Conservation (phyloP, 2,888 invertebrate species). For the Drosophila lutescens region DNA sequence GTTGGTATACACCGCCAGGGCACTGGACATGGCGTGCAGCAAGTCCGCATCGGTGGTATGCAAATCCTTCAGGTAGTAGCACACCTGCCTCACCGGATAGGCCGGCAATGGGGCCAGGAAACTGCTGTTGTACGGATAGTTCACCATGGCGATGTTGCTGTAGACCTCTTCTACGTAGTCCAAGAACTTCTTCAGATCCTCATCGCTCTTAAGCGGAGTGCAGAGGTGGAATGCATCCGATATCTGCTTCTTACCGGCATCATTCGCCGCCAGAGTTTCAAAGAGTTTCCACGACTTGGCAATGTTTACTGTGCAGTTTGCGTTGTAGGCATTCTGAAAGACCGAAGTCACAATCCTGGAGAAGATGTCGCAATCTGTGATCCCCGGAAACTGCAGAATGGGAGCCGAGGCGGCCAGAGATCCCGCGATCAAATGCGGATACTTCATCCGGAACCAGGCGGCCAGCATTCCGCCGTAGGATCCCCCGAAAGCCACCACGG, state of each 20-base stretch:
- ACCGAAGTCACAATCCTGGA: slow-evolving; percentile 91
- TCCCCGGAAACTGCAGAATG: slow-evolving; percentile 92
- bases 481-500: slow-evolving; percentile 93
- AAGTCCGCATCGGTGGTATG: slow-evolving; percentile 50
- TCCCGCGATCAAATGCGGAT: slow-evolving; percentile 94
- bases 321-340: slow-evolving; percentile 85
- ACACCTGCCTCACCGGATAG: slow-evolving; percentile 90
- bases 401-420: slow-evolving; percentile 97
- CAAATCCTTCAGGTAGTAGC: slow-evolving; percentile 85
- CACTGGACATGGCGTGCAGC: slow-evolving; percentile 87
- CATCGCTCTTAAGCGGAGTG: slow-evolving; percentile 86
- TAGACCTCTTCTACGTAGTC: slow-evolving; percentile 90
- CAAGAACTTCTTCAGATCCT: slow-evolving; percentile 86
- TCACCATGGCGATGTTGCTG: slow-evolving; percentile 94
- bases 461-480: slow-evolving; percentile 99
- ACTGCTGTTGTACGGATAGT: slow-evolving; percentile 95
- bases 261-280: slow-evolving; percentile 86
- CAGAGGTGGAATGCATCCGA: slow-evolving; percentile 91
- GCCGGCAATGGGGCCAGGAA: slow-evolving; percentile 94
- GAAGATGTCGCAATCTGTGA: slow-evolving; percentile 92
- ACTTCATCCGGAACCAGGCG: slow-evolving; percentile 98
- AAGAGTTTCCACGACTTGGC: slow-evolving; percentile 91
- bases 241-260: slow-evolving; percentile 89
- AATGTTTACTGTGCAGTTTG: slow-evolving; percentile 89
- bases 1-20: slow-evolving; percentile 91